Evolutionary conservation across 1,140 invertebrate species (phyloP).

Genomic region (Galendromus occidentalis): DNA sequence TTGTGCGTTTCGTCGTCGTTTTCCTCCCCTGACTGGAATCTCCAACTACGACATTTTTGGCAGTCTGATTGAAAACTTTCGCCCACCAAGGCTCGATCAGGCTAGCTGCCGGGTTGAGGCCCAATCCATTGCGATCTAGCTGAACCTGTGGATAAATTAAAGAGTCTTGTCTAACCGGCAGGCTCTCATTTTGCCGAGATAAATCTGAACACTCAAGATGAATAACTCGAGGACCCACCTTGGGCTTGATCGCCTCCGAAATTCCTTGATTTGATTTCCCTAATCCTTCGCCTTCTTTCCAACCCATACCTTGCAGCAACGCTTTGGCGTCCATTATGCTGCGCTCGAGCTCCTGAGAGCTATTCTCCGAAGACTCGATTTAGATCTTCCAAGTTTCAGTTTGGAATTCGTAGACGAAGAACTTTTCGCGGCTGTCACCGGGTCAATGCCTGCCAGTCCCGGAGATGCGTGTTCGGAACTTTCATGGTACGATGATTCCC

Average conservation of each 20-base stretch:
- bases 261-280: neutral
- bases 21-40: no score
- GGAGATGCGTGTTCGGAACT: no score
- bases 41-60: neutral
- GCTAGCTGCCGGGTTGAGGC: neutral
- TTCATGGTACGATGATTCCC: no score
- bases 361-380: no score
- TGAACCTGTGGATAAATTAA: neutral
- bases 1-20: no score
- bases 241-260: neutral
- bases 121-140: neutral
- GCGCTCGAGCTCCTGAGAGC: no score
- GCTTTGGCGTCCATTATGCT: neutral
- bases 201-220: neutral
- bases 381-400: no score
- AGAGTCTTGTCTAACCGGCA: neutral
- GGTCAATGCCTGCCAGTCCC: no score
- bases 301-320: neutral
- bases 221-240: neutral
- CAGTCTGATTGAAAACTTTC: neutral
- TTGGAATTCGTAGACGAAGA: no score
- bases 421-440: no score
- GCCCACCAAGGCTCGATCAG: constrained; percentile 6
- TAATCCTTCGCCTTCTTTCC: constrained; percentile 4
- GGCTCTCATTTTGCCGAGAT: neutral